Evolutionary conservation across 2,888 invertebrate species (phyloP).

Genomic region (Drosophila nr. perissopoda): DNA sequence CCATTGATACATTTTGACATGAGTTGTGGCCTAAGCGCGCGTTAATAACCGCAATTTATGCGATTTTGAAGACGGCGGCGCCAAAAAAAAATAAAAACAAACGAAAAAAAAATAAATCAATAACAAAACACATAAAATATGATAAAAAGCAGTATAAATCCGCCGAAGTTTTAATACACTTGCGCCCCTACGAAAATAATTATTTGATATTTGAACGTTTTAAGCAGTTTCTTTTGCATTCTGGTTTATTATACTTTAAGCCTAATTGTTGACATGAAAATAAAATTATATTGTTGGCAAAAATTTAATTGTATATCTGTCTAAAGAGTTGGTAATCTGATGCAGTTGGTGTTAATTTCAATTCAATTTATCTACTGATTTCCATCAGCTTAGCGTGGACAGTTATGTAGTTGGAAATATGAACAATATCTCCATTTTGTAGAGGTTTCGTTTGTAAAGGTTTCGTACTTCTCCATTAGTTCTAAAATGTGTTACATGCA

Average conservation of each 20-base stretch:
- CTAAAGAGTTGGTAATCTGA: not conserved
- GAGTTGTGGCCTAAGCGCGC: constrained; percentile 84
- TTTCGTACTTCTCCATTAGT: not conserved
- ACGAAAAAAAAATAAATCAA: not conserved
- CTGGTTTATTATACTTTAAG: not conserved
- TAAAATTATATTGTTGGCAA: not conserved
- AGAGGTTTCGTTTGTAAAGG: not conserved
- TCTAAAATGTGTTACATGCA: not conserved
- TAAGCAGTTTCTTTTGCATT: not conserved
- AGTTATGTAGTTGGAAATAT: not conserved
- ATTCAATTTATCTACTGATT: not conserved
- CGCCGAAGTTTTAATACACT: constrained; percentile 18
- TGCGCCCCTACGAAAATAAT: not conserved
- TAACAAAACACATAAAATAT: not conserved
- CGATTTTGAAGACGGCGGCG: constrained; percentile 74
- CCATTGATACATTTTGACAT: constrained; percentile 84
- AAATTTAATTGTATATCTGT: not conserved
- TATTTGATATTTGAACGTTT: not conserved
- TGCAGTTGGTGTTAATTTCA: not conserved
- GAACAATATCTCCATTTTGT: not conserved
- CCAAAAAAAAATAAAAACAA: constrained; percentile 29
- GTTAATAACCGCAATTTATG: constrained; percentile 82
- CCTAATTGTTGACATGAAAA: not conserved
- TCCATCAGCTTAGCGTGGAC: not conserved
- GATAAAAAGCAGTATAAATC: constrained; percentile 2